Evolutionary conservation across 2,797 vertebrate genomes (phyloP), one percentile per base, ranked within the genome.

Genomic region (Lagocephalus sceleratus): DNA sequence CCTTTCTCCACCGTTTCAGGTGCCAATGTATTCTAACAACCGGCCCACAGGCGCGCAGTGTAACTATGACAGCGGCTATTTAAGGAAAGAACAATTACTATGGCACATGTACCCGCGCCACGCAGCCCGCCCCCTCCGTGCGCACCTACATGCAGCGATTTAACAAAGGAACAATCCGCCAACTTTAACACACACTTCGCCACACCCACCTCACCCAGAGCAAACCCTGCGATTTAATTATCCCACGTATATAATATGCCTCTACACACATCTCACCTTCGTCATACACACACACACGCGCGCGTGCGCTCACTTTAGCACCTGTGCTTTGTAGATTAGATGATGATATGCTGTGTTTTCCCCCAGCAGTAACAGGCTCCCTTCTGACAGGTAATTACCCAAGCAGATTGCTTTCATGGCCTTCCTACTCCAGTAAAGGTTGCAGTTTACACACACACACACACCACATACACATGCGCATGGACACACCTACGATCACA

Each of bases 351-450:
- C 78, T 70, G 79, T 63, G 84, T 86, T 87, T 85, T 77, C 70
- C 68, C 66, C 32, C 76, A 38, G 71, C 82, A 81, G 81, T 81
- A 82, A 76, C 84, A 79, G 78, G 75, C 84, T 85, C 82, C 78
- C 70, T 79, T 79, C 85, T 90, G 89, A 89, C 90, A 90, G 88
- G 84, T 88, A 89, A 90, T 90, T 87, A 91, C 84, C 73, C 80
- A 76, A 88, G 82, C 84, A 89, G 84, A 89, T 89, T 88, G 83
- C 83, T 87, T 90, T 81, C 82, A 82, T 81, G 80, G 83, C 65
- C 73, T 76, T 63, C 58, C 44, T 65, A 78, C 84, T 82, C 75
- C 67, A 68, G 71, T 64, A 89, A 90, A 90, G 88, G 88, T 90
- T 85, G 86, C 77, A 56, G 67, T 87, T 86, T 88, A 87, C 83